Conservation (phyloP, 1,140 invertebrate genomes). For the Drepana arcuata region DNA sequence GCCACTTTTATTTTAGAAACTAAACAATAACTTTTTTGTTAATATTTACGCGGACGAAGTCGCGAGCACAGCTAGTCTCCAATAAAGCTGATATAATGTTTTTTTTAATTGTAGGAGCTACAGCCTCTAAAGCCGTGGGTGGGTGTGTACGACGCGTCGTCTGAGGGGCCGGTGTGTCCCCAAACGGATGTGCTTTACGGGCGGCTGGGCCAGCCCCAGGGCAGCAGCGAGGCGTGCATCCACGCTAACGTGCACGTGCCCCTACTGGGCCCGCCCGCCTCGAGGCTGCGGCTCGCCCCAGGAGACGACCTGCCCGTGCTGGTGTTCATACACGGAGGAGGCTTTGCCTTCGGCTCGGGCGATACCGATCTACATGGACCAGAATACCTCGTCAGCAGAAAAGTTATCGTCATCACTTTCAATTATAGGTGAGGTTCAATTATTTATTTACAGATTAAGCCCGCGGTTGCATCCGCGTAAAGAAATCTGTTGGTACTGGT, state of each 20-base stretch:
- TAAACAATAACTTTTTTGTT: too few relatives aligned
- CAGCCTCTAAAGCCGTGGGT: slow-evolving; percentile 72
- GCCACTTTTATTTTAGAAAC: too few relatives aligned
- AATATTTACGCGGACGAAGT: too few relatives aligned
- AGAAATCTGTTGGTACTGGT: too few relatives aligned
- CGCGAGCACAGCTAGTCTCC: too few relatives aligned
- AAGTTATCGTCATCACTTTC: slow-evolving; percentile 79
- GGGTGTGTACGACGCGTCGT: slow-evolving; percentile 67
- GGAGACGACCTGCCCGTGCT: slow-evolving; percentile 70
- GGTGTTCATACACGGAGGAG: slow-evolving; percentile 84
- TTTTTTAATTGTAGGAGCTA: slow-evolving; percentile 66
- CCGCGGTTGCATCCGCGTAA: too few relatives aligned
- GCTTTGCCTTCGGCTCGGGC: slow-evolving; percentile 76
- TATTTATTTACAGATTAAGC: too few relatives aligned
- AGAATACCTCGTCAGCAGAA: slow-evolving; percentile 75
- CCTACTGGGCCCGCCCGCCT: slow-evolving; percentile 16
- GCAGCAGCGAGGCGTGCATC: slow-evolving; percentile 46
- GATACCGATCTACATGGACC: slow-evolving; percentile 73
- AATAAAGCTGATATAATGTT: too few relatives aligned
- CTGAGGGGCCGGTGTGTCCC: slow-evolving; percentile 69
- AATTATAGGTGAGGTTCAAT: slow-evolving; percentile 74
- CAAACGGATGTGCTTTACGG: slow-evolving; percentile 56
- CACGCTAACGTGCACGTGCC: slow-evolving; percentile 49
- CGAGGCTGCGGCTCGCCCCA: slow-evolving; percentile 2
- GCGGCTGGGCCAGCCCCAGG: slow-evolving; percentile 16